These are phyloP conservation scores for Ophthalmolycus amberensis DNA, from an alignment of 2,113 vertebrate genomes.

Conservation along the genomic window DNA sequence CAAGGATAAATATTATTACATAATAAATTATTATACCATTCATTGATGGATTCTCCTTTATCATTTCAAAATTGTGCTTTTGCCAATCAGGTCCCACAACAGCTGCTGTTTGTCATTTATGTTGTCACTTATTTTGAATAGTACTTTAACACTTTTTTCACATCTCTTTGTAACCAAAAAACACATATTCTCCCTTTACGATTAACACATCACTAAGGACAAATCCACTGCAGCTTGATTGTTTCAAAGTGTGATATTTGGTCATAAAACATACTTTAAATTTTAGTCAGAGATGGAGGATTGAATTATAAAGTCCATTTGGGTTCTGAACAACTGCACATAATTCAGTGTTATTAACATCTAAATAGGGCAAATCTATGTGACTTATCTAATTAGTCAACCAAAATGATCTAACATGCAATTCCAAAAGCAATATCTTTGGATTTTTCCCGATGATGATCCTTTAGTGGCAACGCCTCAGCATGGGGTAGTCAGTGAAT, in stretches of 20 bases:
- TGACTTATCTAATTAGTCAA: neutral
- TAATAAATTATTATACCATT: neutral
- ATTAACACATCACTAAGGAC: neutral
- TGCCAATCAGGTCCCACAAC: neutral
- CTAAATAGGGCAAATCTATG: neutral
- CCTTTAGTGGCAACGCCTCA: neutral
- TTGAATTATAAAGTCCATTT: neutral
- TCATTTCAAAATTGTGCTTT: neutral
- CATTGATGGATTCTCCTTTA: neutral
- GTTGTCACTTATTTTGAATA: neutral
- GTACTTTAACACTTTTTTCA: neutral
- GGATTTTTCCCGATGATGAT: no score
- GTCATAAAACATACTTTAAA: neutral
- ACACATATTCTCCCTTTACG: neutral
- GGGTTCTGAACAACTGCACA: neutral
- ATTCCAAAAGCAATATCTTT: neutral
- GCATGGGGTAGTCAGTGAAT: no score
- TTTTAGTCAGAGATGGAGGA: neutral
- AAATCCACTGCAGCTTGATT: neutral
- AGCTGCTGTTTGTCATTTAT: conserved; percentile 7
- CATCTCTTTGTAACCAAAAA: neutral
- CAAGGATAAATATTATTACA: neutral
- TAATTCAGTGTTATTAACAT: neutral
- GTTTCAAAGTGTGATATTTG: neutral
- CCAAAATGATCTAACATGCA: neutral